Evolutionary conservation across 2,797 vertebrate genomes (phyloP).

Genomic region (Saxicola maurus): DNA sequence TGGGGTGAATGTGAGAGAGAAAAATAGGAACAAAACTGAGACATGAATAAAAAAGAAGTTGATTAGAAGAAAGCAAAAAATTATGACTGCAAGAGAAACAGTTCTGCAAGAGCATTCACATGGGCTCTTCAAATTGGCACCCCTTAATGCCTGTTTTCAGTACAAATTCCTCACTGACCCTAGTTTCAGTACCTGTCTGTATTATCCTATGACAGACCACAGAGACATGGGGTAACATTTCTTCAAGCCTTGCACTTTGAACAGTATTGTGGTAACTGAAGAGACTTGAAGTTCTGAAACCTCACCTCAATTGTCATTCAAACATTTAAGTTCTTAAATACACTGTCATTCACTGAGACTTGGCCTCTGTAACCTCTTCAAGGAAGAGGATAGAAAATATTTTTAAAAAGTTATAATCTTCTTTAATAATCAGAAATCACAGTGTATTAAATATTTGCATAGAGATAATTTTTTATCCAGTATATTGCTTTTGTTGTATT

Average conservation of each 20-base stretch:
- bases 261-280: not conserved
- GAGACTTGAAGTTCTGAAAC: not conserved
- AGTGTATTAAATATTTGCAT: not conserved
- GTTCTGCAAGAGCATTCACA: not conserved
- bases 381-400: not conserved
- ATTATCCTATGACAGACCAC: not conserved
- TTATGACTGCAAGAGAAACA: not conserved
- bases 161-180: not conserved
- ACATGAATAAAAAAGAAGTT: not conserved
- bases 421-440: not conserved
- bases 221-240: not conserved
- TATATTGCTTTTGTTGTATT: not conserved
- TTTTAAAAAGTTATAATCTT: not conserved
- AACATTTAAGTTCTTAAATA: not conserved
- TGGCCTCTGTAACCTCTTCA: not conserved
- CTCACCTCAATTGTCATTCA: not conserved
- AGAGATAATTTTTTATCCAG: not conserved
- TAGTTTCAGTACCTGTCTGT: not conserved
- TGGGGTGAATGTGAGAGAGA: not conserved
- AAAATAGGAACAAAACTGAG: not conserved
- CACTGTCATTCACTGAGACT: not conserved
- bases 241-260: not conserved
- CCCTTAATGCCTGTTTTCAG: not conserved
- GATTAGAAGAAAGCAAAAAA: not conserved
- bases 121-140: not conserved